phyloP scores from a whole-genome alignment of 2,113 vertebrate species.

The Salvelinus fontinalis region DNA sequence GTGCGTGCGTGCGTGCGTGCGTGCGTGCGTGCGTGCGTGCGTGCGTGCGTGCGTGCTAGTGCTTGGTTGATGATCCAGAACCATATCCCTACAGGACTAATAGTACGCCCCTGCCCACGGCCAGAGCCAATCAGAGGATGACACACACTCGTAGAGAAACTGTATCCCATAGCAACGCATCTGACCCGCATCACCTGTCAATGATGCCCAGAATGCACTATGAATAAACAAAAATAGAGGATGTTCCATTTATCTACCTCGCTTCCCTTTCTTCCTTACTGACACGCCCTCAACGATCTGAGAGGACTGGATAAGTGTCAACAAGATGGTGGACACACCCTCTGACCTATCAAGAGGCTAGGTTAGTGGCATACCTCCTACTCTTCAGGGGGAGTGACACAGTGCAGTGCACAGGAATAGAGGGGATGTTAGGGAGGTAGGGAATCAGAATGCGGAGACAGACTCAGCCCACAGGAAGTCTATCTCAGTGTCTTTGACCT shows the following conservation, averaged over 20 bases:
- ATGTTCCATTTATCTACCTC: background rate
- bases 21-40: too few relatives aligned
- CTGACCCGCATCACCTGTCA: slow-evolving; percentile 35
- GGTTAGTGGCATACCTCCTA: too few relatives aligned
- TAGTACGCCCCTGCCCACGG: slow-evolving; percentile 27
- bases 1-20: too few relatives aligned
- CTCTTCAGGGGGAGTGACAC: too few relatives aligned
- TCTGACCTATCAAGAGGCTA: background rate
- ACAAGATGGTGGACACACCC: background rate
- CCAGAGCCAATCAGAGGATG: slow-evolving; percentile 55
- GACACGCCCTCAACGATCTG: too few relatives aligned
- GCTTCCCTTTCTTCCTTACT: too few relatives aligned
- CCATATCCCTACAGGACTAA: slow-evolving; percentile 44
- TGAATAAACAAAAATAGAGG: slow-evolving; percentile 42
- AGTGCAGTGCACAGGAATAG: too few relatives aligned
- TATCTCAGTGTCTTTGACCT: background rate
- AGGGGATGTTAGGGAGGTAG: too few relatives aligned
- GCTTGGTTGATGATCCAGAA: slow-evolving; percentile 48
- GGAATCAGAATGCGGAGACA: background rate
- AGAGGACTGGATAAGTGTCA: too few relatives aligned
- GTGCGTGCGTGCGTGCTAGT: background rate
- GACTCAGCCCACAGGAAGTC: background rate
- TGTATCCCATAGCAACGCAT: slow-evolving; percentile 51
- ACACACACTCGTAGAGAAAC: slow-evolving; percentile 32
- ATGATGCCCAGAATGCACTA: slow-evolving; percentile 11